Conservation (phyloP, 2,113 vertebrate genomes). For the Cynoglossus semilaevis region DNA sequence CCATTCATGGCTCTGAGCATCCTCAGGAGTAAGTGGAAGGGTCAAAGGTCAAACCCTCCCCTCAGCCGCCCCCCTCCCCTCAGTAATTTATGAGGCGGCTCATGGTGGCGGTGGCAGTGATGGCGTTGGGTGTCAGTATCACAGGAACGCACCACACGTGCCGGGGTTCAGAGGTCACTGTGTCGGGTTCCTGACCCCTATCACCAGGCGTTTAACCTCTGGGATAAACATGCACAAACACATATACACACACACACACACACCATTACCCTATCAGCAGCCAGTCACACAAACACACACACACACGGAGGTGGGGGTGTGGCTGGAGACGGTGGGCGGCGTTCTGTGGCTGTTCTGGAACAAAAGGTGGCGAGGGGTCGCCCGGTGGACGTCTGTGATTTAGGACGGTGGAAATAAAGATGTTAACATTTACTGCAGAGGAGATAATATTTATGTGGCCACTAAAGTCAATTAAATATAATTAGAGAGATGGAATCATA, state of each 20-base stretch:
- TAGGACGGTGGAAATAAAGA: constrained; percentile 25
- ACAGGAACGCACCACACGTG: constrained; percentile 86
- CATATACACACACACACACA: constrained; percentile 68
- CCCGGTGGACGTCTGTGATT: constrained; percentile 19
- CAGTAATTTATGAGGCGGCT: constrained; percentile 81
- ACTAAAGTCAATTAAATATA: constrained; percentile 45
- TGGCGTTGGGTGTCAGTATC: constrained; percentile 78
- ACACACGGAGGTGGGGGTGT: neutral
- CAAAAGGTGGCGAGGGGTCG: constrained; percentile 38
- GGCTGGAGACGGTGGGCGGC: neutral
- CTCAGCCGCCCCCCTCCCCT: neutral
- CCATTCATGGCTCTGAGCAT: constrained; percentile 9
- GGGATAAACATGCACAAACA: constrained; percentile 81
- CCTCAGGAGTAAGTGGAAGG: constrained; percentile 67
- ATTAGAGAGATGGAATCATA: constrained; percentile 54
- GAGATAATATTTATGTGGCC: constrained; percentile 53
- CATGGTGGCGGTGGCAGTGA: neutral
- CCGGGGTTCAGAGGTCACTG: constrained; percentile 87
- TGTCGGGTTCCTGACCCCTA: constrained; percentile 87
- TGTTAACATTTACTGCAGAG: constrained; percentile 39
- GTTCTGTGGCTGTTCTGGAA: neutral
- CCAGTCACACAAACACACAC: constrained; percentile 3
- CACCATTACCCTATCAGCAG: constrained; percentile 77
- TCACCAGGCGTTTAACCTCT: constrained; percentile 92
- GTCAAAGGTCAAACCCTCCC: constrained; percentile 49